Base-by-base conservation (phyloP, 2,888 invertebrate species). In the Drosophila tripunctata region DNA sequence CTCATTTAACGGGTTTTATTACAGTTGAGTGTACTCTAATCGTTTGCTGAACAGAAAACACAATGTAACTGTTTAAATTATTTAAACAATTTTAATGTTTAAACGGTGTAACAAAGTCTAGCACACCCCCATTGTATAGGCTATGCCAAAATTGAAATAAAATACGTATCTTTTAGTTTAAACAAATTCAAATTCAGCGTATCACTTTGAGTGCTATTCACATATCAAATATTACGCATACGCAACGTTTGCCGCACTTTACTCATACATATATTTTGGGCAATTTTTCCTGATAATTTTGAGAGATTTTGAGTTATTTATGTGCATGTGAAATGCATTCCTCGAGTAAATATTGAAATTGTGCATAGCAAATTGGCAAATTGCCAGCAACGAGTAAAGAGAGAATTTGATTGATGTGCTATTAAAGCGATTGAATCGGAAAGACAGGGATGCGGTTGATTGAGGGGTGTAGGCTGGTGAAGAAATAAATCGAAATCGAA, bases 321-420 rank as follows among this genome's bases (percentile, higher is more conserved):
- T 68, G 60, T 35, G 51, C 35, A 33, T 19, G 24, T 12, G 48
- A 60, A 56, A 30, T 73, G 73, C 47, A 68, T 62, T 47, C 30
- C 54, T 43, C 27, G 54, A 24, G 65, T 56, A 65, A 74, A 73
- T 73, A 73, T 73, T 74, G 50, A 73, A 73, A 65, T 65, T 64
- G 64, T 68, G 61, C 73, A 68, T 51, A 30, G 57, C 38, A 54
- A 64, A 57, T 64, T 72, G 60, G 44, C 50, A 67, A 69, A 66
- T 69, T 69, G 67, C 38, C 55, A 43, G 33, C 56, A 41, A 31
- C 40, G 12, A 33, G 10, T 2, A 19, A 12, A 30, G 40, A 12
- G 6, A 22, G 44, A 19, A 54, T 63, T 68, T 75, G 83, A 80
- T 80, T 80, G 75, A 83, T 83, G 75, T 56, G 50, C 61, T 56